Percentiles rank a stretch among this genome's conserved stretches.
Evolutionary conservation across 2,888 invertebrate species (phyloP).

Genomic region (Digitonthophagus gazella): DNA sequence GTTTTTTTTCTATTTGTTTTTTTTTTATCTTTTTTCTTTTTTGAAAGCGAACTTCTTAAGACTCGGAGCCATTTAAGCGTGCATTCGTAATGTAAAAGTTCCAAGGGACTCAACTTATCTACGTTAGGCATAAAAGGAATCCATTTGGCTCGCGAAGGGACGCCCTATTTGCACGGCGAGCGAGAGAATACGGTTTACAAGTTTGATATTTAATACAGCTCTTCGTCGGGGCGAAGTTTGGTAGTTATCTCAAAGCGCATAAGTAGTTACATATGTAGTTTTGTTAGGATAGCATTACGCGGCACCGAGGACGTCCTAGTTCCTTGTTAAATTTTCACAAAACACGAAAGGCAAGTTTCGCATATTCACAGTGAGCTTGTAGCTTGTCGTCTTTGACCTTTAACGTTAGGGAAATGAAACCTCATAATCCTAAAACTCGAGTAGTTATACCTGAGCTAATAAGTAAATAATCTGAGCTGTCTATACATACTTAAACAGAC

Average conservation of each 20-base stretch:
- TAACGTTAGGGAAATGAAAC: neutral
- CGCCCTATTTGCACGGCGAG: neutral
- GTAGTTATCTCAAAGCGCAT: neutral
- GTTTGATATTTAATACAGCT: constrained; percentile 12
- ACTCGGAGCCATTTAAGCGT: constrained; percentile 7
- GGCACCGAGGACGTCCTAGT: neutral
- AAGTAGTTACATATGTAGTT: neutral
- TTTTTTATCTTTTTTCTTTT: neutral
- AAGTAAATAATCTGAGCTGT: constrained; percentile 17
- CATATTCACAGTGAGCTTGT: neutral
- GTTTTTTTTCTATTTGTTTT: neutral
- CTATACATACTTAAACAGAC: constrained; percentile 25
- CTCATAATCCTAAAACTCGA: no score
- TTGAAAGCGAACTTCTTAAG: neutral
- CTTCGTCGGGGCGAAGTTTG: neutral
- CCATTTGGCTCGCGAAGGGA: constrained; percentile 8
- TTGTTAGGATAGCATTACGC: neutral
- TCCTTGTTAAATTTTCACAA: neutral
- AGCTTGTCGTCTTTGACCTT: neutral
- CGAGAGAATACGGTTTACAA: neutral
- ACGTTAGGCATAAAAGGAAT: constrained; percentile 14
- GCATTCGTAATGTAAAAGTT: constrained; percentile 14
- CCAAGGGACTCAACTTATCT: constrained; percentile 2
- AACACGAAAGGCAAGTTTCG: neutral
- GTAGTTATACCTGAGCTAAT: no score